Evolutionary conservation across 2,888 invertebrate species (phyloP), one percentile per base, ranked within the genome.

Genomic region (Ochlodes sylvanus): DNA sequence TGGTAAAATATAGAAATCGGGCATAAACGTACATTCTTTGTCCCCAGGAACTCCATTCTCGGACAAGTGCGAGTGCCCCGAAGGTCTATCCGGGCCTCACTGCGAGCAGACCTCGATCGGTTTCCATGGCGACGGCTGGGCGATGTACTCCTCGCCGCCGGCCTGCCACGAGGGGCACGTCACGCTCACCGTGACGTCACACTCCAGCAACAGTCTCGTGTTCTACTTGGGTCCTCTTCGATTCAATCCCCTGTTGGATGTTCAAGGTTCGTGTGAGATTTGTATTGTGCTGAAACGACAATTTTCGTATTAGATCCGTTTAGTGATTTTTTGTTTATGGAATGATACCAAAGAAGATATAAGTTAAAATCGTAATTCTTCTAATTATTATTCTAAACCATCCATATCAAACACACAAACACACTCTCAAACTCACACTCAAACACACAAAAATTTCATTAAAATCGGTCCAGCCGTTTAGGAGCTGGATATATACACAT

Each of bases 81-180:
- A 95, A 64, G 97, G 97, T 0, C 95, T 95, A 63, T 95, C 96
- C 6, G 99, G 99, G 0, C 97, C 98, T 0, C 95, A 96, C 69
- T 99, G 99, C 87, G 98, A 99, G 88, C 95, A 97, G 71, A 96
- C 97, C 0, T 96, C 96, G 0, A 96, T 98, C 73, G 97, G 97
- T 19, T 99, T 99, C 92, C 95, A 95, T 71, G 97, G 98, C n/a
- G 95, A 96, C 76, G 98, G 98, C 10, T 99, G 97, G 95, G 98
- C 99, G 0, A 96, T 99, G 94, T 98, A 98, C 92, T 96, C 97
- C 0, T 95, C 98, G 0, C 95, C 98, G 41, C 96, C 97, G 41
- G 96, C 97, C 6, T 99, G 99, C 85, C 96, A 96, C 73, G 96
- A 97, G 68, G 97, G 98, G 0, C 95, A 95, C 75, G 95, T 98